These are phyloP conservation scores for Proales similis DNA, from an alignment of 1,140 invertebrate species.

Conservation along the genomic window DNA sequence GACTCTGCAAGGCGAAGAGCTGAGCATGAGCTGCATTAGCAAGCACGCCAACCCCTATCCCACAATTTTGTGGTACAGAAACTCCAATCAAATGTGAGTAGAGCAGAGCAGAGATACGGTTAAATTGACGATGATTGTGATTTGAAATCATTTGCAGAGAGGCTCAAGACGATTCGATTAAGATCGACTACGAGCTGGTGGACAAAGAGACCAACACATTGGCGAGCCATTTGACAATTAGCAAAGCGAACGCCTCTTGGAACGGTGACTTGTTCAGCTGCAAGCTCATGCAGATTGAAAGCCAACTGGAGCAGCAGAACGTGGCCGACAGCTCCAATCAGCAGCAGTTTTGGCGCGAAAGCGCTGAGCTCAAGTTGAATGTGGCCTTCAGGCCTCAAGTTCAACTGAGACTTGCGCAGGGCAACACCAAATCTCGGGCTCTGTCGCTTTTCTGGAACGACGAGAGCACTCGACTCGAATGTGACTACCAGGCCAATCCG, in stretches of 20 bases:
- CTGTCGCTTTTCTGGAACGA: background rate
- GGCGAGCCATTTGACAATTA: background rate
- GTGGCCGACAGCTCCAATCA: background rate
- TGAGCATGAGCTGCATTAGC: background rate
- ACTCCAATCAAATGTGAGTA: too few relatives aligned
- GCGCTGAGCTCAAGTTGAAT: background rate
- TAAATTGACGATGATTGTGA: too few relatives aligned
- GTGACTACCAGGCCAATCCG: conserved; percentile 8
- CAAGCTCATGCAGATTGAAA: too few relatives aligned
- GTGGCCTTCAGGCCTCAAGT: background rate
- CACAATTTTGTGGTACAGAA: background rate
- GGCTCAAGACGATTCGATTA: background rate
- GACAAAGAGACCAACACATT: conserved; percentile 16
- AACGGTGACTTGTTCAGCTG: too few relatives aligned
- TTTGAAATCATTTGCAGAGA: too few relatives aligned
- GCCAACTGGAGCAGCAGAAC: too few relatives aligned
- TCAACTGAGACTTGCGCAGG: background rate
- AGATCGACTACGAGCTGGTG: background rate
- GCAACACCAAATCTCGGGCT: background rate
- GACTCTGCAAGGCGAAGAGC: background rate
- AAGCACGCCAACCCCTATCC: conserved; percentile 7
- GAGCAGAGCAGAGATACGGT: too few relatives aligned
- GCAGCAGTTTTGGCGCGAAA: background rate
- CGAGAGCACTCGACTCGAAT: conserved; percentile 3
- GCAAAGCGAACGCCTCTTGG: background rate